Evolutionary conservation across 2,888 invertebrate species (phyloP).

Genomic region (Cephus nigrinus): DNA sequence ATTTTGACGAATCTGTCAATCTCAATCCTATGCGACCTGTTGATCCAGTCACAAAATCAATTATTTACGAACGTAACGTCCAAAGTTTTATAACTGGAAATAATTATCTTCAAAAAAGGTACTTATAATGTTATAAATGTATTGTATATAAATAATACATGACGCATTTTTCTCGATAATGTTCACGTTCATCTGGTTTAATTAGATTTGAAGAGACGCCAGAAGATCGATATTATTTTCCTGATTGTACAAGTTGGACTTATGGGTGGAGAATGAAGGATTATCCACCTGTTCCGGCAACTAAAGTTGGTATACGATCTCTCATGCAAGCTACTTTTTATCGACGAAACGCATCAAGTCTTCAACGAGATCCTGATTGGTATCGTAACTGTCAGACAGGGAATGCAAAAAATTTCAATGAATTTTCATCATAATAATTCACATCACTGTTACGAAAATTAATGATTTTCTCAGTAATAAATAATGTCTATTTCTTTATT

Average conservation of each 20-base stretch:
- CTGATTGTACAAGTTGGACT: conserved; percentile 55
- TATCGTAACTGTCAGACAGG: conserved; percentile 37
- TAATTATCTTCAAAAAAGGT: conserved; percentile 54
- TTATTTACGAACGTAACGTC: conserved; percentile 44
- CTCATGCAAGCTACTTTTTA: conserved; percentile 48
- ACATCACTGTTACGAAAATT: background rate
- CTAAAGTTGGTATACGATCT: conserved; percentile 36
- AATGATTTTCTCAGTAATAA: background rate
- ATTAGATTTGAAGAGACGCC: conserved; percentile 45
- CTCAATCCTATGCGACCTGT: conserved; percentile 51
- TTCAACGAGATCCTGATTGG: conserved; percentile 48
- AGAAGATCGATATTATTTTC: conserved; percentile 53
- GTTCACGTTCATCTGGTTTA: background rate
- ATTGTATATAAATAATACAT: background rate
- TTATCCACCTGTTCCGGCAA: conserved; percentile 32
- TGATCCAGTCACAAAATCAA: conserved; percentile 35
- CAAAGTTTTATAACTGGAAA: conserved; percentile 46
- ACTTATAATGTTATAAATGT: background rate
- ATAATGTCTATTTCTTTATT: background rate
- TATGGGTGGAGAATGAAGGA: conserved; percentile 56
- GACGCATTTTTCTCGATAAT: background rate
- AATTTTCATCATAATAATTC: conserved; percentile 34
- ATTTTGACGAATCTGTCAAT: conserved; percentile 33
- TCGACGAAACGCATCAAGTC: conserved; percentile 43
- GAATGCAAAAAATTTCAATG: conserved; percentile 46